Evolutionary conservation across 1,140 invertebrate species (phyloP), one percentile per base, ranked within the genome.

Genomic region (Tetragnatha versicolor): DNA sequence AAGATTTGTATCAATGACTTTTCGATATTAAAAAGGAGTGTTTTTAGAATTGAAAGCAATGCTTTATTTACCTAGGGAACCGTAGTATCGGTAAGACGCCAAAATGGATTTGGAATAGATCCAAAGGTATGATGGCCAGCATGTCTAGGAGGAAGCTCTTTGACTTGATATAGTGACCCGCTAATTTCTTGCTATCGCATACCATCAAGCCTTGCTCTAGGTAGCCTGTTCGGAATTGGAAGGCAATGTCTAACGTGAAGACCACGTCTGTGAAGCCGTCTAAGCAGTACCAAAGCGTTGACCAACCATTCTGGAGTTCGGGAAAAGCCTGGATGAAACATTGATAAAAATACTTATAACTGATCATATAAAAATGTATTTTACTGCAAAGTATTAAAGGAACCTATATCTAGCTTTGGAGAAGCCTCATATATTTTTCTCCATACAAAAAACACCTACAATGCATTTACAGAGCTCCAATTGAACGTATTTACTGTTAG

Each of bases 141-240:
- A 97, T 86, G 86, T 98, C 96, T 72, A 97, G 85, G n/a, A 94
- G 86, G 84, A 98, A 97, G 66, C 91, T 89, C 81, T 91, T 91
- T 31, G 95, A 96, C 55, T 90, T 90, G 45, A 95, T 86, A 86
- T 98, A 98, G 84, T 97, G 95, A 58, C 90, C 91, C 31, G 94
- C 93, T 47, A 98, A 87, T 84, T 97, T 97, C 83, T 90, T 92
- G 61, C 91, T 92, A 84, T 98, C 93, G 86, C 96, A 97, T 9
- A 94, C 94, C 91, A 97, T 95, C 7, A 97, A 89, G 14, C 95
- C 96, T 85, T 97, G 94, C 85, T 98, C 95, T 76, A 98, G 88
- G 84, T 97, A 98, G n/a, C 95, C 95, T 33, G 96, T 98, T 55
- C 96, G 89, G 82, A 98, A 92, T 85, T 98, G 96, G 42, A 97